Conservation (phyloP, 1,140 invertebrate species). For the Sminthurinus signatus region DNA sequence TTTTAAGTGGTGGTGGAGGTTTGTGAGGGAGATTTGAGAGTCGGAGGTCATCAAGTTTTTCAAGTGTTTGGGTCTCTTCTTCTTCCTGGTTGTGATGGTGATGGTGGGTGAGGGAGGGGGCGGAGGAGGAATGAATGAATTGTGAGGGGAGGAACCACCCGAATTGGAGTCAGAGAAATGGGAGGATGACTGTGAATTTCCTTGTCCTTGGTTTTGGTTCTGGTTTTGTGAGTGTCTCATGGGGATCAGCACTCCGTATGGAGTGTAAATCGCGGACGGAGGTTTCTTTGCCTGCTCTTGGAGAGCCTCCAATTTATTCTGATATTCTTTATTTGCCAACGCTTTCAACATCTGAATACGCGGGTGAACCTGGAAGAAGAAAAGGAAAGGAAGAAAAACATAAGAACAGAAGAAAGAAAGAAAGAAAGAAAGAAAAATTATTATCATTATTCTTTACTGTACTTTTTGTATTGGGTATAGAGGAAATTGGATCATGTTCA, state of each 20-base stretch:
- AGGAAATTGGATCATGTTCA: too few species aligned
- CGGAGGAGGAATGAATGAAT: too few species aligned
- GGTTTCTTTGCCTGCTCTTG: conserved; percentile 29
- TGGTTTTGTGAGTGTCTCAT: conserved; percentile 24
- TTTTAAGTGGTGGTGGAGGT: too few species aligned
- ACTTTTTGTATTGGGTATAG: too few species aligned
- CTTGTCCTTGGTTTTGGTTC: neutral
- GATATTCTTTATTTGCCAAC: conserved; percentile 34
- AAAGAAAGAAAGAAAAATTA: too few species aligned
- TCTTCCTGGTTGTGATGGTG: neutral
- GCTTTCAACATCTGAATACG: conserved; percentile 39
- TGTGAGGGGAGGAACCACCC: neutral
- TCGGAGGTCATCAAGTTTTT: neutral
- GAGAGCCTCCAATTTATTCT: conserved; percentile 31
- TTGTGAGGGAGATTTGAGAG: too few species aligned
- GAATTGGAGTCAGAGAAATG: too few species aligned
- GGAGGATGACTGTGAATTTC: neutral
- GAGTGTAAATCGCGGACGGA: conserved; percentile 36
- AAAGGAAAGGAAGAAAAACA: too few species aligned
- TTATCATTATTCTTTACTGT: too few species aligned
- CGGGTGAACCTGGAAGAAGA: too few species aligned
- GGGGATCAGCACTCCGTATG: conserved; percentile 38
- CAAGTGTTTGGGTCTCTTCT: neutral
- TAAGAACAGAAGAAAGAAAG: too few species aligned
- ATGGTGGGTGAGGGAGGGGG: conserved; percentile 1